Evolutionary conservation across 2,888 invertebrate species (phyloP).

Genomic region (Neoascia interrupta): DNA sequence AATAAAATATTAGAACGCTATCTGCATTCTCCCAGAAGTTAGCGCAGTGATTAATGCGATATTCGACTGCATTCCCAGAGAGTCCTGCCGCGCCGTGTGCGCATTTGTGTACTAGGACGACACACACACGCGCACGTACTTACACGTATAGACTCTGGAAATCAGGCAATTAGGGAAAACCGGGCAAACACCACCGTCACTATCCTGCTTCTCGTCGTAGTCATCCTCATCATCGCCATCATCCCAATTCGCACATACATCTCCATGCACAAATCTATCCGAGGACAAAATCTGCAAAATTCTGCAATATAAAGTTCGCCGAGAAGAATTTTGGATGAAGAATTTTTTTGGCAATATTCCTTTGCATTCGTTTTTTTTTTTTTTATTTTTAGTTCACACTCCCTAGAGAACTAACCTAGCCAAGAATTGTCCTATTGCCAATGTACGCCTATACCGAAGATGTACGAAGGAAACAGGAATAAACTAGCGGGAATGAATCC

Average conservation of each 20-base stretch:
- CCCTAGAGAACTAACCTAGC: not conserved
- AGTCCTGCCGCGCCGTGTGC: conserved; percentile 22
- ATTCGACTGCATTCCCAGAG: conserved; percentile 65
- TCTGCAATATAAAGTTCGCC: conserved; percentile 48
- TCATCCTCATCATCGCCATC: not conserved
- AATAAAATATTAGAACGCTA: conserved; percentile 68
- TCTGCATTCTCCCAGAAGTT: conserved; percentile 69
- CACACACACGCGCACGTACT: conserved; percentile 32
- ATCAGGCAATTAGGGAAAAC: conserved; percentile 68
- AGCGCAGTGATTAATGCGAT: conserved; percentile 65
- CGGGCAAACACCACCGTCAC: conserved; percentile 56
- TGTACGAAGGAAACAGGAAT: not conserved
- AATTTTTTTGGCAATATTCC: conserved; percentile 38
- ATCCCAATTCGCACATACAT: not conserved
- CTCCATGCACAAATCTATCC: not conserved
- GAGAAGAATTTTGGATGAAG: not conserved
- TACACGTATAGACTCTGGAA: conserved; percentile 31
- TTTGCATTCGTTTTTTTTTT: conserved; percentile 3
- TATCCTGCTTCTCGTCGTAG: conserved; percentile 24
- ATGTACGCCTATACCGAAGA: conserved; percentile 3
- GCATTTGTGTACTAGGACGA: conserved; percentile 11
- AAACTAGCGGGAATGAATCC: conserved; percentile 7
- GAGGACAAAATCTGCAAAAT: conserved; percentile 50
- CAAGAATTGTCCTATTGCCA: not conserved
- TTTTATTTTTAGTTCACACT: not conserved